Conservation (phyloP, 2,888 invertebrate species). For the Luperina nickerlii region DNA sequence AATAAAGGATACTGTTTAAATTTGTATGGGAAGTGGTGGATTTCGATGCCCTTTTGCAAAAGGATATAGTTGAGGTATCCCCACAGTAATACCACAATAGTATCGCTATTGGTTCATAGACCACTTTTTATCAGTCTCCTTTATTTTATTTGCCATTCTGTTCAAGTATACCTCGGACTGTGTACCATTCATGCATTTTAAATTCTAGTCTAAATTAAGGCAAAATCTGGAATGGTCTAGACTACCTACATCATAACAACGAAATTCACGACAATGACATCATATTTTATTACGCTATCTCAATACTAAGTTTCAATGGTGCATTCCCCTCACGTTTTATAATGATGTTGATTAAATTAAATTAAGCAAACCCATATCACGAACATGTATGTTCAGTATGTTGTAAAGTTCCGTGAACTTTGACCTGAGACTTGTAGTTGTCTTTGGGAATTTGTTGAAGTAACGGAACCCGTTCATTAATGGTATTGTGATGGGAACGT, state of each 20-base stretch:
- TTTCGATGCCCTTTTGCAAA: too few species aligned
- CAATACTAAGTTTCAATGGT: conserved; percentile 47
- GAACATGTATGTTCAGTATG: conserved; percentile 50
- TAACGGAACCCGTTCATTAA: conserved; percentile 62
- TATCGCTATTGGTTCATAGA: too few species aligned
- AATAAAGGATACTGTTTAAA: neutral
- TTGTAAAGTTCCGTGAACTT: conserved; percentile 61
- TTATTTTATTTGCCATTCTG: too few species aligned
- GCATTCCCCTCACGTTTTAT: conserved; percentile 57
- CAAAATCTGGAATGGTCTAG: conserved; percentile 43
- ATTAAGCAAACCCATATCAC: conserved; percentile 60
- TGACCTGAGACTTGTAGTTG: conserved; percentile 54
- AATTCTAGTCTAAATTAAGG: conserved; percentile 21
- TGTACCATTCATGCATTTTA: neutral
- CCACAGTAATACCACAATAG: too few species aligned
- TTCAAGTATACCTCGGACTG: neutral
- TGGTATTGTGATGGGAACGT: conserved; percentile 59
- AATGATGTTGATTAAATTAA: conserved; percentile 60
- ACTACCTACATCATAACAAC: conserved; percentile 41
- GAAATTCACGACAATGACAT: conserved; percentile 51
- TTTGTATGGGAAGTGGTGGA: too few species aligned
- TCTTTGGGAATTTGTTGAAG: conserved; percentile 58
- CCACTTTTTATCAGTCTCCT: too few species aligned
- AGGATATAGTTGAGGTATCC: too few species aligned
- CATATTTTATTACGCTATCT: conserved; percentile 50